Evolutionary conservation across 2,888 invertebrate species (phyloP).

Genomic region (Notocelia uddmanniana): DNA sequence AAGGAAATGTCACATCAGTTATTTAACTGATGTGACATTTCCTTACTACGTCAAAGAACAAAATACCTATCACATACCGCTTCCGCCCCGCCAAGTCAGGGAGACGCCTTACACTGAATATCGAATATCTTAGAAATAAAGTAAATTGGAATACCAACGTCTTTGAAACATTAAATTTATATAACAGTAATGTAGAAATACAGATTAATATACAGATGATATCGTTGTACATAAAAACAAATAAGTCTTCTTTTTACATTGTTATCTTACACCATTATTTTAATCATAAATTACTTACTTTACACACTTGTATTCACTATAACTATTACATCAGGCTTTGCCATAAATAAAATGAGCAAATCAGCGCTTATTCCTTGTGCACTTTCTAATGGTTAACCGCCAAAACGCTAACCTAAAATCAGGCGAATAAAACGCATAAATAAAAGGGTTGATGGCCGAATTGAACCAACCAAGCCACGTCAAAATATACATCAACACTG

Average conservation of each 20-base stretch:
- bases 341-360: constrained; percentile 3
- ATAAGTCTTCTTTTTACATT: neutral
- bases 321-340: neutral
- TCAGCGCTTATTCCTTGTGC: constrained; percentile 78
- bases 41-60: too few species aligned
- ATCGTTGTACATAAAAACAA: constrained; percentile 9
- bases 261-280: neutral
- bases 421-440: constrained; percentile 95
- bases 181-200: neutral
- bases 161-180: too few species aligned
- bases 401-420: constrained; percentile 95
- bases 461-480: constrained; percentile 97
- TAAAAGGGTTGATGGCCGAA: constrained; percentile 95
- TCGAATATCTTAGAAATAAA: too few species aligned
- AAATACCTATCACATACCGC: too few species aligned
- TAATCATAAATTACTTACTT: neutral
- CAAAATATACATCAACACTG: constrained; percentile 89
- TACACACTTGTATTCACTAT: neutral
- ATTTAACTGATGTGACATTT: too few species aligned
- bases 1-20: too few species aligned
- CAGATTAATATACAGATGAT: constrained; percentile 1
- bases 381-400: constrained; percentile 91
- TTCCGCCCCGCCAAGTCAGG: too few species aligned
- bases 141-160: too few species aligned
- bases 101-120: too few species aligned